Conservation (phyloP, 2,113 vertebrate genomes). For the Passer domesticus region DNA sequence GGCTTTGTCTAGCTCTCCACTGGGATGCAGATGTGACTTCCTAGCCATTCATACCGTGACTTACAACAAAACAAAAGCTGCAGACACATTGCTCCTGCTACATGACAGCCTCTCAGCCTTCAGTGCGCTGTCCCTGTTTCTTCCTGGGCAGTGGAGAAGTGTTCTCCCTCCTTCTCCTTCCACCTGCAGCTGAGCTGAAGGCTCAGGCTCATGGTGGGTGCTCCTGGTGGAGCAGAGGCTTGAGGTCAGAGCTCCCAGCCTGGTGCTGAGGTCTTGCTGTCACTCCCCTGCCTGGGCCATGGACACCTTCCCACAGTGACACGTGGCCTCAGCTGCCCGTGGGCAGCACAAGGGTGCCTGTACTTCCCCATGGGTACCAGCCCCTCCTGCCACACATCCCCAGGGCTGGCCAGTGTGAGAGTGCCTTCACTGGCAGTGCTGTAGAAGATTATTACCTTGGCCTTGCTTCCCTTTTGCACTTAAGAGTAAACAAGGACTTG, state of each 20-base stretch:
- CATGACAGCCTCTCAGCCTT: not conserved
- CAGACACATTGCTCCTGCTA: not conserved
- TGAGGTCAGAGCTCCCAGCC: not conserved
- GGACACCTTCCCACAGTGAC: not conserved
- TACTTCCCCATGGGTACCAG: not conserved
- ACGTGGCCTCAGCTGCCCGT: fast-evolving
- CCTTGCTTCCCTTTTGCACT: not conserved
- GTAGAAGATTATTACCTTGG: not conserved
- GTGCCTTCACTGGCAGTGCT: not conserved
- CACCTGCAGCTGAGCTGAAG: not conserved
- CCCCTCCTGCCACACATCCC: fast-evolving
- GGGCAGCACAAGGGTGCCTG: not conserved
- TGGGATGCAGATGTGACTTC: not conserved
- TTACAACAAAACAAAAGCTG: not conserved
- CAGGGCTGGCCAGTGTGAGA: not conserved
- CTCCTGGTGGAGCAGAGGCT: not conserved
- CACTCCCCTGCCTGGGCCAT: not conserved
- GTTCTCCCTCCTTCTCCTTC: not conserved
- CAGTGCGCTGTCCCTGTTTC: not conserved
- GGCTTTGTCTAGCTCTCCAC: not conserved
- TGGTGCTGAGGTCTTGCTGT: not conserved
- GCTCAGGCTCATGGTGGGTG: not conserved
- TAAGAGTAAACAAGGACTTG: not conserved
- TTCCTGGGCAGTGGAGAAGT: not conserved
- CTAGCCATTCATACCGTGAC: not conserved